Conservation (phyloP, 2,797 vertebrate genomes). For the Mus spretus region DNA sequence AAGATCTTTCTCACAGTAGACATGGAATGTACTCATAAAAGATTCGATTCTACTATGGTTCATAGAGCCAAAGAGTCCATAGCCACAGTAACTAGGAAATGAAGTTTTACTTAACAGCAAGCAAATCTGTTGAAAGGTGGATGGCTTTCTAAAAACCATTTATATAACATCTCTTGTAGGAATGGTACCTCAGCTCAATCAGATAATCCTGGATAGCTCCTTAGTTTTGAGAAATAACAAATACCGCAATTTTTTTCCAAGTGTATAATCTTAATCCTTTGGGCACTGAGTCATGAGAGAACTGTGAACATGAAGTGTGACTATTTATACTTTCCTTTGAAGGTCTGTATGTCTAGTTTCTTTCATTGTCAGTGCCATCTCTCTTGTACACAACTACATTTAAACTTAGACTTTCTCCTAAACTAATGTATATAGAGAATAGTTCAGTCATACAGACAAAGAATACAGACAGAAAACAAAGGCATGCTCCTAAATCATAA, state of each 20-base stretch:
- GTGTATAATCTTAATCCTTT: background rate
- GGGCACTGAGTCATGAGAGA: background rate
- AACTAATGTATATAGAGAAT: background rate
- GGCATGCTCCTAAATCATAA: background rate
- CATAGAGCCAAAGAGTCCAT: background rate
- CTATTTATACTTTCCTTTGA: background rate
- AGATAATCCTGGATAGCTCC: background rate
- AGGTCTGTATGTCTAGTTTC: background rate
- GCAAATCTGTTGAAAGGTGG: background rate
- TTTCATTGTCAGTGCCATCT: background rate
- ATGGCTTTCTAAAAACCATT: background rate
- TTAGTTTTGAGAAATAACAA: background rate
- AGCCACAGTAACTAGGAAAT: background rate
- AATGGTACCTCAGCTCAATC: background rate
- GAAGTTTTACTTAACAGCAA: background rate
- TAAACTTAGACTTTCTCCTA: background rate
- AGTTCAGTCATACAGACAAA: background rate
- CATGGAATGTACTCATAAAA: background rate
- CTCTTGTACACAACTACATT: background rate
- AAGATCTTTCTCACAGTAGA: background rate
- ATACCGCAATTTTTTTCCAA: background rate
- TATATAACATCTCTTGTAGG: background rate
- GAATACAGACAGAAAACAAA: background rate
- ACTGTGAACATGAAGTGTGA: background rate
- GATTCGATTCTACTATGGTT: background rate